Conservation (phyloP, 2,113 vertebrate genomes). For the Leuciscus idus region DNA sequence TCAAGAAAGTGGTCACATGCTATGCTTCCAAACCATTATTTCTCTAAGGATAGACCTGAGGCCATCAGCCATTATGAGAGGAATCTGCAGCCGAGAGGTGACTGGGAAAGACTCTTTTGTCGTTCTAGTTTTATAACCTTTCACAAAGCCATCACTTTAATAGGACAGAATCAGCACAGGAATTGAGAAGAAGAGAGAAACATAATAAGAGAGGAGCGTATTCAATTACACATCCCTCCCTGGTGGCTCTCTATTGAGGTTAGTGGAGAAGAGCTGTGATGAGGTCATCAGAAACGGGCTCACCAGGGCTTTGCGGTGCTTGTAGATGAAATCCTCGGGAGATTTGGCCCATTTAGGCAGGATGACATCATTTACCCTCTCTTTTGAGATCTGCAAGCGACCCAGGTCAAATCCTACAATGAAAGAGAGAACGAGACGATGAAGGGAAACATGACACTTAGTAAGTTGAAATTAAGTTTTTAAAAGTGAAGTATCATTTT, state of each 20-base stretch:
- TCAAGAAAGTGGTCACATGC: not conserved
- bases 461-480: not conserved
- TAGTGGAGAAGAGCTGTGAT: constrained; percentile 15
- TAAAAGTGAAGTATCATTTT: not conserved
- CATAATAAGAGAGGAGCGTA: not conserved
- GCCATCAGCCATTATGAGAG: not conserved
- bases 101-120: not conserved
- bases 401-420: constrained; percentile 89
- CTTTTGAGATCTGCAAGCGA: constrained; percentile 90
- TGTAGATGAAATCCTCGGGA: constrained; percentile 96
- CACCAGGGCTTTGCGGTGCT: constrained; percentile 96
- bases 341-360: constrained; percentile 95
- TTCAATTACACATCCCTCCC: constrained; percentile 14
- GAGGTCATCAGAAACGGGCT: constrained; percentile 58
- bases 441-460: not conserved
- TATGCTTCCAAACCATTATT: not conserved
- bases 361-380: constrained; percentile 87
- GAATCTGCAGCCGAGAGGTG: not conserved
- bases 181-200: constrained; percentile 17
- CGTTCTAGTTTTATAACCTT: constrained; percentile 21
- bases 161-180: constrained; percentile 1
- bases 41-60: not conserved
- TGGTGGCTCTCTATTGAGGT: not conserved
- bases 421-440: not conserved
- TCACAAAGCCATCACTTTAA: not conserved